Conservation (phyloP, 2,113 vertebrate genomes). For the Telmatochromis brichardi region DNA sequence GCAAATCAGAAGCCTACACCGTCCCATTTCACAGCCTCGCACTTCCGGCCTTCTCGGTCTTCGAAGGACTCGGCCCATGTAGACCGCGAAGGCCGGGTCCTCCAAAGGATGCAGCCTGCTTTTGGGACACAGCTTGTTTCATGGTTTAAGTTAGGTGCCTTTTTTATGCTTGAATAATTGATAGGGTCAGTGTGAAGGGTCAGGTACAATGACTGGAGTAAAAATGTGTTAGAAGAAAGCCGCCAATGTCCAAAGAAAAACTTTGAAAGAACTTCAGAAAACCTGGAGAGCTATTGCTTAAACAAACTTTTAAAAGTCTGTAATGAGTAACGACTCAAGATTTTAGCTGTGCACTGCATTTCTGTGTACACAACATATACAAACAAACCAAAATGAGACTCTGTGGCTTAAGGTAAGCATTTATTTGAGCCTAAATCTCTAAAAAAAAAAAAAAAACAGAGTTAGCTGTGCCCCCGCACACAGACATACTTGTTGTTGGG, state of each 20-base stretch:
- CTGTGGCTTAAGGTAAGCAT: not conserved
- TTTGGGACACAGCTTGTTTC: not conserved
- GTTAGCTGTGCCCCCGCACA: not conserved
- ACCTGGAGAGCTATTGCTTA: not conserved
- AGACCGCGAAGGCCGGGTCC: not conserved
- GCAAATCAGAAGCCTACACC: not conserved
- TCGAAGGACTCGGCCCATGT: not conserved
- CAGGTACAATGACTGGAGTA: not conserved
- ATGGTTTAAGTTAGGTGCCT: not conserved
- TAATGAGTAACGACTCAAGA: accelerated
- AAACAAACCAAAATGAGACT: not conserved
- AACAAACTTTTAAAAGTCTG: not conserved
- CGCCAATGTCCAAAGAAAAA: not conserved
- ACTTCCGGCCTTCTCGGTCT: not conserved
- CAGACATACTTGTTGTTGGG: no score
- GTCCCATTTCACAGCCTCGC: not conserved
- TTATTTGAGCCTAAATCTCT: not conserved
- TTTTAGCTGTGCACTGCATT: not conserved
- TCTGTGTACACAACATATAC: not conserved
- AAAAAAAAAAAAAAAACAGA: not conserved
- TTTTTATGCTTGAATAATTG: not conserved
- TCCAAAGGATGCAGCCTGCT: not conserved
- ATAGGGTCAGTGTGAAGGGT: not conserved
- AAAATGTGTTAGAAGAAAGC: not conserved
- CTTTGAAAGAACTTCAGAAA: not conserved